Evolutionary conservation across 2,797 vertebrate species (phyloP).

Genomic region (Sebastes jordani): DNA sequence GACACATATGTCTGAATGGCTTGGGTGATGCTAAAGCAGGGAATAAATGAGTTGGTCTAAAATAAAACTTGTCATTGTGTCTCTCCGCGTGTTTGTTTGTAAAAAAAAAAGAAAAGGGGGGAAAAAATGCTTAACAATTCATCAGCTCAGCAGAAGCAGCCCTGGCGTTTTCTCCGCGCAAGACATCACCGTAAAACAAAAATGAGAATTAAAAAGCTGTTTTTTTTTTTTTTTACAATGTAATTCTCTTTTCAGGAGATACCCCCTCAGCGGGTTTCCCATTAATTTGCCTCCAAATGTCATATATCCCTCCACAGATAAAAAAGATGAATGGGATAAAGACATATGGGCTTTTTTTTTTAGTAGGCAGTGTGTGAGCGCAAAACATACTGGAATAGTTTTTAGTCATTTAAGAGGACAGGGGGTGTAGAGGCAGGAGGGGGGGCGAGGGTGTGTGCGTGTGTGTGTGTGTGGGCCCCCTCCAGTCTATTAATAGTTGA

Average conservation of each 20-base stretch:
- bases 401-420: constrained; percentile 78
- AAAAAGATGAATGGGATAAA: constrained; percentile 52
- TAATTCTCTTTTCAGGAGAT: constrained; percentile 63
- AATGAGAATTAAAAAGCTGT: constrained; percentile 25
- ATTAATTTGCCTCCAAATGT: constrained; percentile 75
- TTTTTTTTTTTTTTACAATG: constrained; percentile 15
- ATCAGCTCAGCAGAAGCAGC: constrained; percentile 69
- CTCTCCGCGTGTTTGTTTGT: constrained; percentile 54
- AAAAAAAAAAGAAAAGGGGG: constrained; percentile 14
- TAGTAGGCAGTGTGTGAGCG: neutral
- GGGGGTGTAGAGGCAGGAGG: constrained; percentile 41
- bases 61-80: constrained; percentile 86
- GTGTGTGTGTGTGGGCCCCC: neutral
- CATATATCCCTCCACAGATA: constrained; percentile 62
- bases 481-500: constrained; percentile 77
- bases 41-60: constrained; percentile 82
- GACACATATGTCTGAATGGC: constrained; percentile 84
- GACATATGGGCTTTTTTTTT: constrained; percentile 44
- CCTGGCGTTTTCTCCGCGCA: constrained; percentile 37
- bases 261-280: constrained; percentile 35
- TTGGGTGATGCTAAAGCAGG: constrained; percentile 73
- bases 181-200: constrained; percentile 43
- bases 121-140: constrained; percentile 52
- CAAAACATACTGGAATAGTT: constrained; percentile 65
- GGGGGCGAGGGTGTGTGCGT: constrained; percentile 21